A percentile compares a stretch with the other conserved stretches of the same genome.
Evolutionary conservation across 1,140 invertebrate genomes (phyloP).

Genomic region (Odontomachus brunneus): DNA sequence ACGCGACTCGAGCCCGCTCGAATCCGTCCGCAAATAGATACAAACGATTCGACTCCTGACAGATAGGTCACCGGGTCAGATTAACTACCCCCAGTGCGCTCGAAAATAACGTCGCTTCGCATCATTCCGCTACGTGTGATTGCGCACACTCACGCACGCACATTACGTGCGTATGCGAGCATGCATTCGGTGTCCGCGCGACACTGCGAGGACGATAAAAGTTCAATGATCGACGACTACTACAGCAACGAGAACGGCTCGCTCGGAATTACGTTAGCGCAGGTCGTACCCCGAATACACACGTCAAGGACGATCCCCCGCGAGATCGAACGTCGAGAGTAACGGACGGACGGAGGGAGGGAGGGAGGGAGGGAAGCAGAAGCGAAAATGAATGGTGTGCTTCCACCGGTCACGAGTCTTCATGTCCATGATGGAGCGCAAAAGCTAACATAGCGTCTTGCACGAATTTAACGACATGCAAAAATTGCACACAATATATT

Average conservation of each 20-base stretch:
- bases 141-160: conserved; percentile 1
- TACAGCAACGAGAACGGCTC: not conserved
- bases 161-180: conserved; percentile 2
- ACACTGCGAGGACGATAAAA: conserved; percentile 10
- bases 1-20: not conserved
- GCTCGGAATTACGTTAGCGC: not conserved
- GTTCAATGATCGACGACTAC: conserved; percentile 14
- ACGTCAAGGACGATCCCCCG: not conserved
- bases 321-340: not conserved
- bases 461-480: not conserved
- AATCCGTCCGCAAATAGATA: conserved; percentile 68
- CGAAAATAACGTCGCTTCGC: conserved; percentile 67
- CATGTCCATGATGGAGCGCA: conserved; percentile 68
- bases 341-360: conserved; percentile 3
- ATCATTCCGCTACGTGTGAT: conserved; percentile 41
- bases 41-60: conserved; percentile 72
- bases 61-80: conserved; percentile 74
- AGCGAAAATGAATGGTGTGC: conserved; percentile 14
- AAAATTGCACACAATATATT: no score
- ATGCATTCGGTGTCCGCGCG: not conserved
- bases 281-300: not conserved
- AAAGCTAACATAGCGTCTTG: conserved; percentile 18
- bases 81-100: conserved; percentile 69
- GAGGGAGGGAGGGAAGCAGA: conserved; percentile 4
- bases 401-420: conserved; percentile 65